phyloP scores from a whole-genome alignment of 2,113 vertebrate species.

The Atractosteus spatula region DNA sequence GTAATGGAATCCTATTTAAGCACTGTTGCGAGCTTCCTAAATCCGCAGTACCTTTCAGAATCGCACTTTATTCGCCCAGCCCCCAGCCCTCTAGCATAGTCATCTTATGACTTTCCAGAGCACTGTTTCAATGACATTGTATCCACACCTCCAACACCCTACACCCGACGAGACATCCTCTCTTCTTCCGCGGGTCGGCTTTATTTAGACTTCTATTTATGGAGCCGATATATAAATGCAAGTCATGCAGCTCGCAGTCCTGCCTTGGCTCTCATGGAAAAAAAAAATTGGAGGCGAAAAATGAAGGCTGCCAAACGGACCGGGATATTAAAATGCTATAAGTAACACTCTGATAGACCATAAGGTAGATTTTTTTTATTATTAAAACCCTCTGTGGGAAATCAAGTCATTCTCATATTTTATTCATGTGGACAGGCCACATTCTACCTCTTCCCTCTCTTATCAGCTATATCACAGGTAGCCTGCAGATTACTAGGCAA shows the following conservation, averaged over 20 bases:
- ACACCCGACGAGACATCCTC: too few species aligned
- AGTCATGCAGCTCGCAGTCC: not conserved
- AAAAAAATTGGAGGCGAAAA: not conserved
- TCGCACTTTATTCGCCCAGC: too few species aligned
- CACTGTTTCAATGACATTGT: too few species aligned
- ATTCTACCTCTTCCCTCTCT: not conserved
- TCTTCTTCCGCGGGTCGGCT: too few species aligned
- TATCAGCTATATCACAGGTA: constrained; percentile 9
- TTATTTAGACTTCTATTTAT: too few species aligned
- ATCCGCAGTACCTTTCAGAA: too few species aligned
- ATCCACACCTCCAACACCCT: too few species aligned
- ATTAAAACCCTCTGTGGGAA: not conserved
- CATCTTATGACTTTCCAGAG: too few species aligned
- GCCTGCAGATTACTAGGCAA: not conserved
- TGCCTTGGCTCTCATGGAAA: not conserved
- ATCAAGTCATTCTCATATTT: constrained; percentile 10
- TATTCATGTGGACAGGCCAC: constrained; percentile 12
- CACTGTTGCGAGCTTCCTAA: too few species aligned
- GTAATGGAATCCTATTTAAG: too few species aligned
- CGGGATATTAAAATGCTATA: not conserved
- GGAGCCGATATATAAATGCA: not conserved
- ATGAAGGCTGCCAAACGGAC: not conserved
- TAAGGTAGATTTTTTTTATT: not conserved
- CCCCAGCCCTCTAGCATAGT: too few species aligned
- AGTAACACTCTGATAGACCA: constrained; percentile 6